These are phyloP conservation scores for Epinephelus cyanopodus DNA, from an alignment of 2,113 vertebrate species.

Conservation along the genomic window DNA sequence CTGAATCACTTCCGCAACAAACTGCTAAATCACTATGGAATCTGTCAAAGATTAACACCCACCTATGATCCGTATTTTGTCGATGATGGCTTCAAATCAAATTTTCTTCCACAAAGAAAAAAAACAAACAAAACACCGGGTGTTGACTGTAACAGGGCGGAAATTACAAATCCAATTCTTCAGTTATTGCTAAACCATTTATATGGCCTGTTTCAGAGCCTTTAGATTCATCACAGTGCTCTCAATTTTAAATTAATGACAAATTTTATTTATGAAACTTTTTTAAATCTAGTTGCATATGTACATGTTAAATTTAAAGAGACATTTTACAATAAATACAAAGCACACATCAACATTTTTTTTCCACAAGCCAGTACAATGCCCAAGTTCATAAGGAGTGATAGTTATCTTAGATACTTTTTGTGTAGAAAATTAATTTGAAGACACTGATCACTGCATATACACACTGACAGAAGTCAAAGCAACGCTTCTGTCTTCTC, in stretches of 20 bases:
- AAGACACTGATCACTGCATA: slow-evolving; percentile 16
- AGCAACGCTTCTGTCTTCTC: slow-evolving; percentile 21
- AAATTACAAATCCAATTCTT: background rate
- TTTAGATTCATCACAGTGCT: background rate
- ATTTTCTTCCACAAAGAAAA: too few relatives aligned
- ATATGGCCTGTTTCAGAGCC: background rate
- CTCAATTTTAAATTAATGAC: too few relatives aligned
- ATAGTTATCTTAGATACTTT: background rate
- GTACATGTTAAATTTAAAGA: slow-evolving; percentile 13
- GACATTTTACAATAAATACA: slow-evolving; percentile 53
- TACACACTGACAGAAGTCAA: slow-evolving; percentile 1
- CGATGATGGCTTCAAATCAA: background rate
- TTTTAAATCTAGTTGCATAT: slow-evolving; percentile 34
- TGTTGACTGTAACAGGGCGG: background rate
- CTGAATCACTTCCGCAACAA: slow-evolving; percentile 16
- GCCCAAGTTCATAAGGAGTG: slow-evolving; percentile 8
- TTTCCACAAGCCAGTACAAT: slow-evolving; percentile 6
- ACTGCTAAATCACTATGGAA: background rate
- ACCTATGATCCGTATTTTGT: background rate
- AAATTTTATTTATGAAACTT: slow-evolving; percentile 13
- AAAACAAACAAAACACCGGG: rapidly evolving
- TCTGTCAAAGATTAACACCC: background rate
- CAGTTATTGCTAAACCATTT: background rate
- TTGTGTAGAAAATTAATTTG: background rate
- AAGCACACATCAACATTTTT: background rate